These are phyloP conservation scores for Ostrea edulis DNA, from an alignment of 1,140 invertebrate species.

Conservation along the genomic window DNA sequence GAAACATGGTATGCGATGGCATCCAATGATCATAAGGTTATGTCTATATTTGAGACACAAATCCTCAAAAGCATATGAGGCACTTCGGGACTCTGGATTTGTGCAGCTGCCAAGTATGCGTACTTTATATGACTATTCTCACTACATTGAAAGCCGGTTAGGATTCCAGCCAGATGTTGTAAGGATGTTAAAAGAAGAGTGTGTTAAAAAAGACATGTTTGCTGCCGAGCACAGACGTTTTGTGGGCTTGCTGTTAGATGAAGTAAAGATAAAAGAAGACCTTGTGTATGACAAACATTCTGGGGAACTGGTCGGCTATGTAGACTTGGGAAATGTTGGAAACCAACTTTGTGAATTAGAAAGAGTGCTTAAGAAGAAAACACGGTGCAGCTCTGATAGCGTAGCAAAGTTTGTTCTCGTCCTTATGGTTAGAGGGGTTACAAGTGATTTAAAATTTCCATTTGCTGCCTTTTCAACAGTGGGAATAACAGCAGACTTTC, in stretches of 20 bases:
- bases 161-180: constrained; percentile 50
- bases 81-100: constrained; percentile 55
- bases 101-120: constrained; percentile 52
- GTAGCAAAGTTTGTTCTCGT: constrained; percentile 58
- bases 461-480: constrained; percentile 48
- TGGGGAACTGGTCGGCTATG: constrained; percentile 55
- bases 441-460: constrained; percentile 37
- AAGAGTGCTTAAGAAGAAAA: constrained; percentile 47
- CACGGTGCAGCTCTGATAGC: neutral
- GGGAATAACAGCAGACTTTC: constrained; percentile 51
- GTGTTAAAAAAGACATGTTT: constrained; percentile 46
- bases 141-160: constrained; percentile 50
- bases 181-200: constrained; percentile 50
- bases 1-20: constrained; percentile 58
- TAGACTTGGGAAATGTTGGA: neutral
- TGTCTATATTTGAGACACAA: constrained; percentile 53
- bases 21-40: constrained; percentile 61
- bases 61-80: constrained; percentile 51
- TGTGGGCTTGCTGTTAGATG: constrained; percentile 58
- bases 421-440: constrained; percentile 54
- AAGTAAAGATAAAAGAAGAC: constrained; percentile 57
- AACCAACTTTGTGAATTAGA: constrained; percentile 11
- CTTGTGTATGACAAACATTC: constrained; percentile 50
- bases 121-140: constrained; percentile 60
- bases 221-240: neutral